phyloP scores from a whole-genome alignment of 2,888 invertebrate genomes.

The Phortica okadai region DNA sequence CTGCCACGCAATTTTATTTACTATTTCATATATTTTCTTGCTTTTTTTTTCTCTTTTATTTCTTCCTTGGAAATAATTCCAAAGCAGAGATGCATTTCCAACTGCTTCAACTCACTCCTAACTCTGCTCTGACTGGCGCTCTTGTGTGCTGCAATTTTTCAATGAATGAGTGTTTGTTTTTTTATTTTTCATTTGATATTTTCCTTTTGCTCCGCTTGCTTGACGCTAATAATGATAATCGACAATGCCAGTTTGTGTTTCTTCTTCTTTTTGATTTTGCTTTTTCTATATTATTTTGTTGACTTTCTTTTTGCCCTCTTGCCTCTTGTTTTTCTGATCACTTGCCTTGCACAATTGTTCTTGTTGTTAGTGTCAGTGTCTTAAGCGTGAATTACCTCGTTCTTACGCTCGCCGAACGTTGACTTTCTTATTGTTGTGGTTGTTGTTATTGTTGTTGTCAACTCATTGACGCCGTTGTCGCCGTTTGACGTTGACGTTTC shows the following conservation, averaged over 20 bases:
- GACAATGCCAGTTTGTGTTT: neutral
- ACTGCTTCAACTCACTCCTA: neutral
- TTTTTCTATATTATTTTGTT: neutral
- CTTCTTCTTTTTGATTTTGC: neutral
- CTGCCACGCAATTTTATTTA: neutral
- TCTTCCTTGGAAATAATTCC: neutral
- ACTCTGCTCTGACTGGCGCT: neutral
- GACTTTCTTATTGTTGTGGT: neutral
- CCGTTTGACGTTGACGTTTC: neutral
- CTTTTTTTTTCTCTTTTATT: neutral
- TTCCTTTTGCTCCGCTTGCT: neutral
- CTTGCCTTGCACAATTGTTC: constrained; percentile 11
- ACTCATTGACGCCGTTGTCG: constrained; percentile 16
- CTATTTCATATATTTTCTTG: neutral
- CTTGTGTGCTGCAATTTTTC: neutral
- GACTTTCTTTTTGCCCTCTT: constrained; percentile 2
- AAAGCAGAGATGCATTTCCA: neutral
- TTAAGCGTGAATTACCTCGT: constrained; percentile 2
- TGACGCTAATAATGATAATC: constrained; percentile 7
- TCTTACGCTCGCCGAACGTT: neutral
- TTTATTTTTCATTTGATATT: neutral
- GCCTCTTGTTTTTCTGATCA: neutral
- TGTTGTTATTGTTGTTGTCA: neutral
- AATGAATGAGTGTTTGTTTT: constrained; percentile 7
- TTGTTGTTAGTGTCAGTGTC: neutral